A percentile compares a stretch with the other conserved stretches of the same genome.
These are phyloP conservation scores for Criorhina ranunculi DNA, from an alignment of 2,888 invertebrate species.

Conservation along the genomic window DNA sequence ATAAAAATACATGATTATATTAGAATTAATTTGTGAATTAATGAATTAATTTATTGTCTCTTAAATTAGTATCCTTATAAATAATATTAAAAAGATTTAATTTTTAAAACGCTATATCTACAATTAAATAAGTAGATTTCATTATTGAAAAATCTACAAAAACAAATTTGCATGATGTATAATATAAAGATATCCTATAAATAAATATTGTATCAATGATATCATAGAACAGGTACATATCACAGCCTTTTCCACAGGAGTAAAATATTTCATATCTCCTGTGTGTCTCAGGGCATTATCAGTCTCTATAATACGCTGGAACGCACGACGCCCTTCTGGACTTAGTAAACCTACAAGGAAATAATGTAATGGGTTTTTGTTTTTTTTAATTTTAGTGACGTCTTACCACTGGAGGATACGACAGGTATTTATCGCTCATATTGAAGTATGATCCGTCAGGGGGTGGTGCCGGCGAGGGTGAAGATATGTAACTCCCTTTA, in stretches of 20 bases:
- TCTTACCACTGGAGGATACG: constrained; percentile 83
- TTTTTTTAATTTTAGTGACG: background rate
- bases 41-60: constrained; percentile 26
- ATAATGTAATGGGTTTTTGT: background rate
- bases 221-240: constrained; percentile 82
- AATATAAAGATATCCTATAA: constrained; percentile 20
- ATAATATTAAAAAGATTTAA: background rate
- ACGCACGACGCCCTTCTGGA: constrained; percentile 40
- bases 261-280: constrained; percentile 9
- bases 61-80: constrained; percentile 3
- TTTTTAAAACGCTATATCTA: background rate
- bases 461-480: constrained; percentile 83
- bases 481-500: constrained; percentile 83
- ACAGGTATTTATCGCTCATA: constrained; percentile 83
- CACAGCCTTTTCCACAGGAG: constrained; percentile 83
- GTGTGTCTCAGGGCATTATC: constrained; percentile 61
- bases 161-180: constrained; percentile 5
- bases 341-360: constrained; percentile 61
- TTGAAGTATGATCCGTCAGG: constrained; percentile 83
- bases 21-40: constrained; percentile 6
- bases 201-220: constrained; percentile 70
- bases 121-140: background rate
- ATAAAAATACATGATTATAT: constrained; percentile 16
- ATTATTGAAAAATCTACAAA: constrained; percentile 2
- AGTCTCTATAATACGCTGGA: constrained; percentile 53